phyloP scores from a whole-genome alignment of 2,888 invertebrate species.

The Conus canariensis region DNA sequence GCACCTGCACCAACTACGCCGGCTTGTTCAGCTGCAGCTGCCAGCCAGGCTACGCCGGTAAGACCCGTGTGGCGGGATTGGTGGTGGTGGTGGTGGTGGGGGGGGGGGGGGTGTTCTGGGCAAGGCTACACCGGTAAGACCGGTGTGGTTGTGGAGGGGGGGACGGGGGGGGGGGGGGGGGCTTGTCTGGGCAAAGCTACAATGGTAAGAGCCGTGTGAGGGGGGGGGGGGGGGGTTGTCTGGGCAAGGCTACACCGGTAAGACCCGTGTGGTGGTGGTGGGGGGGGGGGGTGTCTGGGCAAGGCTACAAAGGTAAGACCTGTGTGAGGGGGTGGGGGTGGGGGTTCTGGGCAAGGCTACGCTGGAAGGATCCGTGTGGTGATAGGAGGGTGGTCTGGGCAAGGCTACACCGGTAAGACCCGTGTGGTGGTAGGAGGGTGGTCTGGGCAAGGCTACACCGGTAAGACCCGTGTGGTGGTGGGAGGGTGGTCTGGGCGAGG shows the following conservation, averaged over 20 bases:
- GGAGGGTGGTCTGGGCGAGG: too few relatives aligned
- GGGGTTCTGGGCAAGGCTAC: background rate
- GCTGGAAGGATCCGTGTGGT: conserved; percentile 25
- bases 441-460: too few relatives aligned
- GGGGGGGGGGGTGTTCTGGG: background rate
- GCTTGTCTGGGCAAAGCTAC: background rate
- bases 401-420: background rate
- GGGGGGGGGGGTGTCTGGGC: background rate
- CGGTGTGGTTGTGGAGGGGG: too few relatives aligned
- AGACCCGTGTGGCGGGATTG: background rate
- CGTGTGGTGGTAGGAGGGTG: too few relatives aligned
- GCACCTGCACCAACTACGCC: conserved; percentile 40
- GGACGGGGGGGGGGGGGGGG: too few relatives aligned
- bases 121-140: background rate
- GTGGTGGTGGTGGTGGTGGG: background rate
- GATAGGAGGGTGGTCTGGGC: background rate
- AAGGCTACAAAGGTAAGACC: background rate
- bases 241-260: too few relatives aligned
- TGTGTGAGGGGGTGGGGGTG: too few relatives aligned
- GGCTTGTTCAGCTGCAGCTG: conserved; percentile 48
- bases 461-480: too few relatives aligned
- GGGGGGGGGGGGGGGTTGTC: too few relatives aligned
- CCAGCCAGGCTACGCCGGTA: conserved; percentile 43
- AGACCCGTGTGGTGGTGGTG: too few relatives aligned
- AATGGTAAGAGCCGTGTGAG: too few relatives aligned